Base-by-base conservation (phyloP, 2,113 vertebrate genomes). In the Tor tambroides region DNA sequence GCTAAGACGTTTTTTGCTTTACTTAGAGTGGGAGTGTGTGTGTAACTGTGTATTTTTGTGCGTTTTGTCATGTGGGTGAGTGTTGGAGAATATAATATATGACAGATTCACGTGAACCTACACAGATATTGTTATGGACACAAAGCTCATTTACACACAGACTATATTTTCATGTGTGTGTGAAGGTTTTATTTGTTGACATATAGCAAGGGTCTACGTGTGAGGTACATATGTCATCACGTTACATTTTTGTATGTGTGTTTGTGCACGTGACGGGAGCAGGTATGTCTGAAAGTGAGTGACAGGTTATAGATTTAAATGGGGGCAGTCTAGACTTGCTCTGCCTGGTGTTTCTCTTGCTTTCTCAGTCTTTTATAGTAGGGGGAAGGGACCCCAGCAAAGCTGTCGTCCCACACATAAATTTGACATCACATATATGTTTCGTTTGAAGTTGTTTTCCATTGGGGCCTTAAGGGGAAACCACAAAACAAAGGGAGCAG, bases 241-340 rank as follows among this genome's bases (percentile, higher is more conserved):
- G 19, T 51, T 78, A 4, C n/a, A 12, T n/a, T 84, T 72, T 17
- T 51, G 28, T 74, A 59, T 43, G 11, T 87, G 69, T 51, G 14
- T 9, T 85, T 28, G 10, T 46, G 10, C 7, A 19, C 26, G 5
- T 49, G 88, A 78, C 81, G 86, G 84, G 83, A 87, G 80, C 56
- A 86, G 90, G 90, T 91, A 89, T 92, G 92, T 93, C 91, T 93
- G 88, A 90, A 87, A 85, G 84, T 89, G 90, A 93, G 90, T 92
- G 91, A 92, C 91, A 91, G 89, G 89, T 91, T 91, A 88, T 88
- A 89, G 91, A 90, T 88, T 92, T 87, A 92, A 38, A 91, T 90
- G 72, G 2, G 76, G 74, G 83, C 86, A 92, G 93, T 94, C 92
- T 94, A 93, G 93, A 92, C 93, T 90, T 90, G 90, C 90, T 91